Evolutionary conservation across 1,140 invertebrate genomes (phyloP).

Genomic region (Melipona quadrifasciata): DNA sequence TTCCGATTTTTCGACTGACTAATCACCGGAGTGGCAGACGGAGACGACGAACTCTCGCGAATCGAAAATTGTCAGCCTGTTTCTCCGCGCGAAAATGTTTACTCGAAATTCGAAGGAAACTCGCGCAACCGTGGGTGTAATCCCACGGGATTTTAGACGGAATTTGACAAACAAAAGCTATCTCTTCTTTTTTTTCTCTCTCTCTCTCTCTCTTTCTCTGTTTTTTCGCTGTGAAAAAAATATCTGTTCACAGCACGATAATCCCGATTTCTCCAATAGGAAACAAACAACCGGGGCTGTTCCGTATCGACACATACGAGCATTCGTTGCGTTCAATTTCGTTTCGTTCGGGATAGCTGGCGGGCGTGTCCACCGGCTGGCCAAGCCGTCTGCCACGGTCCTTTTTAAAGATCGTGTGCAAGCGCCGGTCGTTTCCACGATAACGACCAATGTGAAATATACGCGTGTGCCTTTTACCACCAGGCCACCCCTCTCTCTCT

Average conservation of each 20-base stretch:
- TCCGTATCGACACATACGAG: slow-evolving; percentile 27
- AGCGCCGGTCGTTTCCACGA: background rate
- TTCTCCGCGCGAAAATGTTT: too few relatives aligned
- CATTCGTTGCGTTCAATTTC: slow-evolving; percentile 33
- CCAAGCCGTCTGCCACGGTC: background rate
- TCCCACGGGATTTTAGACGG: too few relatives aligned
- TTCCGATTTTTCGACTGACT: background rate
- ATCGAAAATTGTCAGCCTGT: too few relatives aligned
- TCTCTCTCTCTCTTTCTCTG: too few relatives aligned
- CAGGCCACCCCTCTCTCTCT: background rate
- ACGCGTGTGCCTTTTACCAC: slow-evolving; percentile 10
- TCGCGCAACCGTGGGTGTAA: too few relatives aligned
- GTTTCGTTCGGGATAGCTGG: background rate
- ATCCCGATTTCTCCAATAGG: background rate
- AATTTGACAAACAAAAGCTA: too few relatives aligned
- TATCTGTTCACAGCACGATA: background rate
- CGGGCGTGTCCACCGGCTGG: background rate
- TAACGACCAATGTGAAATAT: slow-evolving; percentile 15
- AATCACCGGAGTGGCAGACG: background rate
- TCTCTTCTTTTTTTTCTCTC: too few relatives aligned
- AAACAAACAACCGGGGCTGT: slow-evolving; percentile 15
- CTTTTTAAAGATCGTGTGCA: slow-evolving; percentile 13
- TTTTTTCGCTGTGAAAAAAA: background rate
- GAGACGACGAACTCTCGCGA: background rate
- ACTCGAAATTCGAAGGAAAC: too few relatives aligned